Evolutionary conservation across 2,888 invertebrate genomes (phyloP), one percentile per base, ranked within the genome.

Genomic region (Dryobotodes eremita): DNA sequence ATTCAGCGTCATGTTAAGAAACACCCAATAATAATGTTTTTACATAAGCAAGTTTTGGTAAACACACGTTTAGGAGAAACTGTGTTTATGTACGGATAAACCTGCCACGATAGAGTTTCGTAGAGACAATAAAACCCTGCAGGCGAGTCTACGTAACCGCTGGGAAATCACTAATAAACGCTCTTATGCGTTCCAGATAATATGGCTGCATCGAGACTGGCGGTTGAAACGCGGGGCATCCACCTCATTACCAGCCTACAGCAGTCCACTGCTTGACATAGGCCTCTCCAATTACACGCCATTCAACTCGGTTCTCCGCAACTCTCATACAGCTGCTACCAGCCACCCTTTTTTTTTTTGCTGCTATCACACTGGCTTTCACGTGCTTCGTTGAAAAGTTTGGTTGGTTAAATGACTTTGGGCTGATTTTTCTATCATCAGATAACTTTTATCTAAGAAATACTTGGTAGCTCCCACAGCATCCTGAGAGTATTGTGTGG

Each of bases 81-180:
- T n/a, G 15, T 71, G 71, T 66, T 50, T 69, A 71, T 68, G 46
- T 71, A 55, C 26, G 68, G 59, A 89, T 85, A 79, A 83, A 81
- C 74, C 81, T 72, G 68, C 69, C 71, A 83, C 68, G 86, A 79
- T 72, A 75, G 72, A 77, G 73, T 78, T 85, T 73, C 69, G 66
- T 50, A 66, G 61, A 85, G 78, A 90, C 85, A 86, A 82, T 86
- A 88, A 86, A 87, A 85, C 80, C 85, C 86, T 72, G 42, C 73
- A 71, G 77, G 83, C 82, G n/a, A 59, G 74, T 81, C 71, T 77
- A 73, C 59, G 73, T 74, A 88, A 82, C 91, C 86, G 73, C 76
- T 85, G 91, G 91, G 91, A 91, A 91, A 91, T 91, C 90, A 91
- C 90, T 91, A 90, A 91, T 91, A 90, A 90, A 89, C 84, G 83